Evolutionary conservation across 2,797 vertebrate genomes (phyloP), one percentile per base, ranked within the genome.

Genomic region (Gymnocypris eckloni): DNA sequence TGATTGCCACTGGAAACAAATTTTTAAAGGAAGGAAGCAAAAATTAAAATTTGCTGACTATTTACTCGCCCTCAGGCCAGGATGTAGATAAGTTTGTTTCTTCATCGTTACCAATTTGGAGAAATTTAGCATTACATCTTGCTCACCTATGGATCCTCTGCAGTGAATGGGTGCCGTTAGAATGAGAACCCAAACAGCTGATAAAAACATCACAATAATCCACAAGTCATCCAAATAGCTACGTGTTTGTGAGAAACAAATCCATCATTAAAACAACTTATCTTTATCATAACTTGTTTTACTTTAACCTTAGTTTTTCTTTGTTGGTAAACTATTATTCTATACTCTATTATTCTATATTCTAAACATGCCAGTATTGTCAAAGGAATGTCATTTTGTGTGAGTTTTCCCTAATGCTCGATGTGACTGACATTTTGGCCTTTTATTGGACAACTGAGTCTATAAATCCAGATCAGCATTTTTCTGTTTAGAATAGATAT

Each of bases 391-490:
- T 39, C 4, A n/a, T 39, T 39, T 56, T 41, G 15, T 67, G 66
- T 67, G 15, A 4, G 41, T 59, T 67, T 52, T 20, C n/a, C 16
- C 33, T 69, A 7, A 10, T 18, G 33, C 16, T 39, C 66, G 37
- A 39, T 39, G 1, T 45, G 9, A 15, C 10, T 52, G 28, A 56
- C 48, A 39, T 54, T 13, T 76, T 20, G 20, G 18, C 18, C 28
- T 77, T 77, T 77, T 77, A n/a, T 77, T 56, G 16, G 50, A 56
- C 20, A 41, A 39, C 20, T n/a, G 33, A 39, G 50, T 56, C 6
- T 77, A 13, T 37, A 37, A 77, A 77, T 61, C 79, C 43, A 67
- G 22, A 67, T 80, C 61, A 9, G 9, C n/a, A n/a, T 72, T 20
- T 72, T 43, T 43, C 2, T 56, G 20, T 71, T 45, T 45, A 52